Base-by-base conservation (phyloP, 2,113 vertebrate genomes). In the Suricata suricatta region DNA sequence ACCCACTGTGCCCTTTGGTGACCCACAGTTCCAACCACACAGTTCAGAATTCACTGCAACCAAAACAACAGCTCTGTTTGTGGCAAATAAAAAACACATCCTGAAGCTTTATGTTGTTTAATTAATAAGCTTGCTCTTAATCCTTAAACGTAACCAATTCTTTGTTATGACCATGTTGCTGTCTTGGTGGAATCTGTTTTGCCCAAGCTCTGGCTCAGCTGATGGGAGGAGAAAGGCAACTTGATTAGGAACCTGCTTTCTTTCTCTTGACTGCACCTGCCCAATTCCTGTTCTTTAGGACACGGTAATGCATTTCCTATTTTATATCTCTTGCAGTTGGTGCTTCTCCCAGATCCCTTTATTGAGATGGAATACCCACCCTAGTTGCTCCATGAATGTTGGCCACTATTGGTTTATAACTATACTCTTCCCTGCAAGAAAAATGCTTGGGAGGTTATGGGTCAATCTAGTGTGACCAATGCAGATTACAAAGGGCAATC, bases 81-180 rank as follows among this genome's bases (percentile, higher is more conserved):
- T 54, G 52, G 47, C 50, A 63, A 60, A 66, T 86, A 57, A 90
- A 94, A 83, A 90, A n/a, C 10, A 92, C 3, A 90, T 13, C 83
- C 77, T 52, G 71, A 8, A 29, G 84, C 71, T 93, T 83, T 93
- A 82, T 88, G 69, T 54, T 77, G 15, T 84, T 90, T 97, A 97
- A 94, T 96, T 96, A 97, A 95, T 96, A 96, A 81, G 74, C 63
- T 76, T 7, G 15, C 60, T 87, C 72, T 92, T 84, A 96, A 98
- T 93, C 68, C 66, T 81, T 64, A 71, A n/a, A 57, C 21, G 71
- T 52, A 82, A 69, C 57, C 21, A n/a, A 19, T 31, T 64, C 64
- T 95, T 66, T 52, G 71, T 52, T 81, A 27, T 33, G 86, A 79
- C 86, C 52, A 54, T 35, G 33, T 50, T 44, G 44, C 69, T 16